Percentiles rank a stretch among this genome's conserved stretches.
Conservation (phyloP, 2,797 vertebrate genomes). For the Phrynocephalus vlangalii region DNA sequence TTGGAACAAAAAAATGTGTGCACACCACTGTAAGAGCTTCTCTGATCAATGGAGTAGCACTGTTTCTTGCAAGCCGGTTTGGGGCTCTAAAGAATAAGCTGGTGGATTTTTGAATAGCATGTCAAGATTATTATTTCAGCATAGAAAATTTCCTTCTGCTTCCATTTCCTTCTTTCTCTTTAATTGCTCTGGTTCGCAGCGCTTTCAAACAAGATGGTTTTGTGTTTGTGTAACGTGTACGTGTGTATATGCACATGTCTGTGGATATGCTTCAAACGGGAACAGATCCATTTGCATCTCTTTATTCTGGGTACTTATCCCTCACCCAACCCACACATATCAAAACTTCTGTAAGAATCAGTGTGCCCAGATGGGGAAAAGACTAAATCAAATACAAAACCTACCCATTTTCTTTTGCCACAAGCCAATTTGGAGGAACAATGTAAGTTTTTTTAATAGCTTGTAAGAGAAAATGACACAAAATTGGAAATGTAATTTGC, state of each 20-base stretch:
- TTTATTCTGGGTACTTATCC: conserved; percentile 1
- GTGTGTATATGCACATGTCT: neutral
- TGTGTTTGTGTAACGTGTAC: too few relatives aligned
- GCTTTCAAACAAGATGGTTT: neutral
- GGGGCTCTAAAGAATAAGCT: neutral
- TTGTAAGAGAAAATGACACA: conserved; percentile 42
- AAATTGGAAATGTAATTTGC: conserved; percentile 36
- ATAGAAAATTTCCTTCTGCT: neutral
- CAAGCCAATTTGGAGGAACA: conserved; percentile 31
- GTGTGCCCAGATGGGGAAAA: neutral
- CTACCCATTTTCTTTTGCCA: conserved; percentile 15
- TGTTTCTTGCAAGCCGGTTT: neutral
- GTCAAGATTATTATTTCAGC: neutral
- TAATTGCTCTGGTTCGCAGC: neutral
- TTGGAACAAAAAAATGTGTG: too few relatives aligned
- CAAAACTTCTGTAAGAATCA: conserved; percentile 17
- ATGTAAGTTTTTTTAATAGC: conserved; percentile 31
- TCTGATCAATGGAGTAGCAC: neutral
- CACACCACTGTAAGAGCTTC: neutral
- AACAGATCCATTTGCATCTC: neutral
- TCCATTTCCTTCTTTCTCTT: neutral
- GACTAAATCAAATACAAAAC: conserved; percentile 13
- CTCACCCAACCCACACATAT: neutral
- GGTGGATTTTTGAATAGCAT: neutral
- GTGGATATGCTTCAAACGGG: neutral